Percentiles rank a stretch among this genome's conserved stretches.
Evolutionary conservation across 2,797 vertebrate species (phyloP).

Genomic region (Micrastur ruficollis): DNA sequence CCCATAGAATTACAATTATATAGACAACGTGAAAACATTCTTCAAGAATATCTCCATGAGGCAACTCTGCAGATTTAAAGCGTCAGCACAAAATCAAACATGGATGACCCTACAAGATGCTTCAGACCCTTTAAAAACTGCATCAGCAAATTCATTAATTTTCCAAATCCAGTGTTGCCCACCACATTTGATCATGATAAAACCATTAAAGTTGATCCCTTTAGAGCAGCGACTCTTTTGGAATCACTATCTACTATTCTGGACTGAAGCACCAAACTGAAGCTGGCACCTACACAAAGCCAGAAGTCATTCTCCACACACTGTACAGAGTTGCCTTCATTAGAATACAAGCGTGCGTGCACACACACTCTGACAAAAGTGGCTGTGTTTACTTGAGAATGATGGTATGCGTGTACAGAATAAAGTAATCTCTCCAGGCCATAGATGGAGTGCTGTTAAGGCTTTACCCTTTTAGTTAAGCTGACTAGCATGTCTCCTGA

Average conservation of each 20-base stretch:
- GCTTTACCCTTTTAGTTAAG: slow-evolving; percentile 47
- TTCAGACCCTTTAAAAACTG: not conserved
- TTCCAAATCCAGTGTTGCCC: not conserved
- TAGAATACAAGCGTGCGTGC: not conserved
- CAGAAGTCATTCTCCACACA: slow-evolving; percentile 27
- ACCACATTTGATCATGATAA: not conserved
- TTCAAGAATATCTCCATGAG: not conserved
- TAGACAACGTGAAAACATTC: not conserved
- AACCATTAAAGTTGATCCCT: not conserved
- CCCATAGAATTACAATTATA: not conserved
- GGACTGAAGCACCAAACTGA: not conserved
- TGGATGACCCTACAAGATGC: not conserved
- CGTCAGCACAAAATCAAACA: not conserved
- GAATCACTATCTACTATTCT: not conserved
- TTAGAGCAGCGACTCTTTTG: not conserved
- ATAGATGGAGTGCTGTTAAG: slow-evolving; percentile 59
- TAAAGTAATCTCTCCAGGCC: slow-evolving; percentile 49
- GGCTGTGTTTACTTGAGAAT: slow-evolving; percentile 32
- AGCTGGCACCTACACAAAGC: slow-evolving; percentile 44
- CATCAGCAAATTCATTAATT: not conserved
- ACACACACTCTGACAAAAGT: not conserved
- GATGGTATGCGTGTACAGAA: slow-evolving; percentile 54
- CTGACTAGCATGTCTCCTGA: not conserved
- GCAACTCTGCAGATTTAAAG: not conserved
- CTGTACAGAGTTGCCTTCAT: not conserved